Evolutionary conservation across 2,797 vertebrate species (phyloP).

Genomic region (Xyrichtys novacula): DNA sequence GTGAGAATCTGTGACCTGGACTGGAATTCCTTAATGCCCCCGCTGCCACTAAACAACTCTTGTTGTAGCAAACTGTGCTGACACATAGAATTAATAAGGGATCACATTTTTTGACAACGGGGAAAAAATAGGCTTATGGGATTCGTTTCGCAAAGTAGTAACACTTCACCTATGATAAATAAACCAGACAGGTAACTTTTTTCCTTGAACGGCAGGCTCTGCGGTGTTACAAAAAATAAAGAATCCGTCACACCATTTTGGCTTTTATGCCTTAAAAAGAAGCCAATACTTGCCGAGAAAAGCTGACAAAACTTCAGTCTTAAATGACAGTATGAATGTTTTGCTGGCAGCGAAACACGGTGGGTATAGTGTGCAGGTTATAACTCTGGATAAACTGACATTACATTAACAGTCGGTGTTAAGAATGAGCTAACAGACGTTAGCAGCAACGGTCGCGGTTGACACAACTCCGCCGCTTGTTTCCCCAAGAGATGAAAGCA

Average conservation of each 20-base stretch:
- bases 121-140: too few species aligned
- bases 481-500: conserved; percentile 18
- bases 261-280: not conserved
- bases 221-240: not conserved
- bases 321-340: not conserved
- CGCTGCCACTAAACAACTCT: not conserved
- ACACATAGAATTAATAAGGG: accelerated
- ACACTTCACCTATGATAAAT: conserved; percentile 9
- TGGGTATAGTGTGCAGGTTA: not conserved
- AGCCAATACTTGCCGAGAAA: not conserved
- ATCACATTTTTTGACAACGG: not conserved
- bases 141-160: not conserved
- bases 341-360: not conserved
- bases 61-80: too few species aligned
- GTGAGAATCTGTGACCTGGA: conserved; percentile 15
- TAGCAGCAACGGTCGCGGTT: conserved; percentile 7
- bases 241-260: conserved; percentile 12
- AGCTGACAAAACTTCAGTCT: not conserved
- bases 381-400: not conserved
- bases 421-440: conserved; percentile 3
- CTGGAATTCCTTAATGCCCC: not conserved
- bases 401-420: not conserved
- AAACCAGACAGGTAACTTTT: not conserved
- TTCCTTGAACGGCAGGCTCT: not conserved
- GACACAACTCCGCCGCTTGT: conserved; percentile 18